Conservation (phyloP, 2,113 vertebrate species). For the Macquaria ambigua region DNA sequence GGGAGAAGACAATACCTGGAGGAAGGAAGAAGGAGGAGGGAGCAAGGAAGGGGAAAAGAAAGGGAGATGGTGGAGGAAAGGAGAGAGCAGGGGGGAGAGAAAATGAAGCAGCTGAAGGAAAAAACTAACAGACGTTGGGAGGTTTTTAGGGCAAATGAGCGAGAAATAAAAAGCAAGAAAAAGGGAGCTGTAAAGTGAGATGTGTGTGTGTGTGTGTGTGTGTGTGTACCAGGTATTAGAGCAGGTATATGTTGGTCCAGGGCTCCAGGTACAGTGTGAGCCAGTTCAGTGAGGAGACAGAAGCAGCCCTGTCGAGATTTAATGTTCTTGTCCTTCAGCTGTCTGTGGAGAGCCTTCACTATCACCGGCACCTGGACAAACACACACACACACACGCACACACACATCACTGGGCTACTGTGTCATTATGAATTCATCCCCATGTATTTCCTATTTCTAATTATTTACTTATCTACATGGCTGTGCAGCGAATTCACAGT, state of each 20-base stretch:
- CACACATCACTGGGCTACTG: not conserved
- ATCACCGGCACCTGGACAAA: conserved; percentile 89
- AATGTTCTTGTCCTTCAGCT: conserved; percentile 91
- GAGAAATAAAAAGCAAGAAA: not conserved
- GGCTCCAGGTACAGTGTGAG: conserved; percentile 87
- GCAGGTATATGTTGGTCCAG: conserved; percentile 90
- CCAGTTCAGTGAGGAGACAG: conserved; percentile 90
- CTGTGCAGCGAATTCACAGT: no score
- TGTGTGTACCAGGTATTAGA: conserved; percentile 88
- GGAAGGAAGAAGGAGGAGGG: not conserved
- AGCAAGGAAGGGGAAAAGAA: not conserved
- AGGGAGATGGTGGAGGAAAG: not conserved
- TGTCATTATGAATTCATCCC: no score
- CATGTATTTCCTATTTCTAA: no score
- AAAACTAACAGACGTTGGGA: not conserved
- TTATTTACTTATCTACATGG: no score
- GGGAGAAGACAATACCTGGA: conserved; percentile 90
- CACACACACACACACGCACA: conserved; percentile 13
- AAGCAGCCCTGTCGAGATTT: conserved; percentile 94
- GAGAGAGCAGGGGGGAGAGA: rapidly evolving
- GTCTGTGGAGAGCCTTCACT: conserved; percentile 91
- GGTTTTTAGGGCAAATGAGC: not conserved
- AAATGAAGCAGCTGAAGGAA: not conserved
- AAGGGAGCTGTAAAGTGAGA: not conserved
- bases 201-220: conserved; percentile 17